These are phyloP conservation scores for Pristis pectinata DNA, from an alignment of 2,797 vertebrate genomes.

Conservation along the genomic window DNA sequence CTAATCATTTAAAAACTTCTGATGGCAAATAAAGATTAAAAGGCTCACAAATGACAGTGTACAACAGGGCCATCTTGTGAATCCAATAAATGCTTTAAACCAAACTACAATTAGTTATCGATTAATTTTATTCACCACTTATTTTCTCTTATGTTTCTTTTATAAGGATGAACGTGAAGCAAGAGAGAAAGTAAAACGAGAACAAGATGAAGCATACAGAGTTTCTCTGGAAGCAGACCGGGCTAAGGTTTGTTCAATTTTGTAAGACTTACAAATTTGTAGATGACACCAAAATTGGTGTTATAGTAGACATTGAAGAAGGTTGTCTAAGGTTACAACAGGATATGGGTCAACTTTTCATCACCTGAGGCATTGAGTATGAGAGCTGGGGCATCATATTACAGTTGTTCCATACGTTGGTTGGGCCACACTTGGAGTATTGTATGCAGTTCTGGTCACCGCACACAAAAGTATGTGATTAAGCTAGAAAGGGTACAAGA, in stretches of 20 bases:
- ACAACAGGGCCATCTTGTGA: not conserved
- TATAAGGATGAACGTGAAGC: conserved; percentile 92
- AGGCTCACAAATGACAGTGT: not conserved
- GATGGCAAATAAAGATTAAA: not conserved
- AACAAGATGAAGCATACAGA: conserved; percentile 95
- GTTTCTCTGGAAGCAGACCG: conserved; percentile 94
- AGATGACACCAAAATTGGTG: too few species aligned
- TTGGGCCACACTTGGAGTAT: too few species aligned
- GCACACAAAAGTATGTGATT: too few species aligned
- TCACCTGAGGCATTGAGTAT: too few species aligned
- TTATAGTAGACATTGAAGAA: too few species aligned
- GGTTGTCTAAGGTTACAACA: too few species aligned
- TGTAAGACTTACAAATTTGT: too few species aligned
- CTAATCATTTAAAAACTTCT: not conserved
- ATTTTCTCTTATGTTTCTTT: not conserved
- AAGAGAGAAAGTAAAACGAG: conserved; percentile 92
- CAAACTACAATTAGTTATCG: not conserved
- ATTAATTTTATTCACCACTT: not conserved
- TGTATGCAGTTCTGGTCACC: too few species aligned
- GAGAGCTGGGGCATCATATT: too few species aligned
- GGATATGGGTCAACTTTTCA: too few species aligned
- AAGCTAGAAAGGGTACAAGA: too few species aligned
- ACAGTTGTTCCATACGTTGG: too few species aligned
- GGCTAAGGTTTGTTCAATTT: conserved; percentile 74
- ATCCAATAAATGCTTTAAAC: not conserved